Conservation (phyloP, 2,113 vertebrate species). For the Hucho hucho region DNA sequence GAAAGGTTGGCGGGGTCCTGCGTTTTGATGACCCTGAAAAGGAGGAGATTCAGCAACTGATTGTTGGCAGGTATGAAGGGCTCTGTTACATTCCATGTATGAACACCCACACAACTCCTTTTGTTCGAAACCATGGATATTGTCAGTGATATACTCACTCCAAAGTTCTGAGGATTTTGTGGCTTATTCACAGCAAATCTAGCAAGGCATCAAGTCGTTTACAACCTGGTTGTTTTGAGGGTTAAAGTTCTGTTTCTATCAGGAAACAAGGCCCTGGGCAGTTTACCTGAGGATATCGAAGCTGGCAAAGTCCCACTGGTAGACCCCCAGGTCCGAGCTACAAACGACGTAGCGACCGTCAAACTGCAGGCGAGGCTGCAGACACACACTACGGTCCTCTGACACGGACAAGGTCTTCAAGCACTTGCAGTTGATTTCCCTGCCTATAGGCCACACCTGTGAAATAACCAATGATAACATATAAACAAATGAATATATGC, state of each 20-base stretch:
- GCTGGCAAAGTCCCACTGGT: constrained; percentile 98
- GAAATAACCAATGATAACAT: neutral
- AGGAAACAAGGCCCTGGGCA: neutral
- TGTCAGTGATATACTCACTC: no score
- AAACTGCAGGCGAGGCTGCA: constrained; percentile 95
- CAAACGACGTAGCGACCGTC: constrained; percentile 95
- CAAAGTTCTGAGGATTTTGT: no score
- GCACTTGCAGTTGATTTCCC: constrained; percentile 98
- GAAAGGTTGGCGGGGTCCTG: constrained; percentile 89
- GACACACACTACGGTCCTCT: constrained; percentile 91
- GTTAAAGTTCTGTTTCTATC: neutral
- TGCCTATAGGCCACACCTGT: constrained; percentile 96
- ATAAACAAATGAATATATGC: no score
- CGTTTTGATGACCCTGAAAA: constrained; percentile 90
- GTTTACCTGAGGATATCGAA: constrained; percentile 93
- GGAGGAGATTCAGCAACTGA: constrained; percentile 2
- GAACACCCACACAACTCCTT: no score
- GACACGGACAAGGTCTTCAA: constrained; percentile 93
- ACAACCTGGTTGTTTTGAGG: no score
- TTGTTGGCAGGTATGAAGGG: neutral
- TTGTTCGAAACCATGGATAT: no score
- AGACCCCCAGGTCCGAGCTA: constrained; percentile 94
- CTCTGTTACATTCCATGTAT: no score
- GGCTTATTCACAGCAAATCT: no score
- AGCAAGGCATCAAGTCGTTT: no score